Percentiles rank a stretch among this genome's conserved stretches.
Evolutionary conservation across 2,797 vertebrate genomes (phyloP).

Genomic region (Darevskia nairensis): DNA sequence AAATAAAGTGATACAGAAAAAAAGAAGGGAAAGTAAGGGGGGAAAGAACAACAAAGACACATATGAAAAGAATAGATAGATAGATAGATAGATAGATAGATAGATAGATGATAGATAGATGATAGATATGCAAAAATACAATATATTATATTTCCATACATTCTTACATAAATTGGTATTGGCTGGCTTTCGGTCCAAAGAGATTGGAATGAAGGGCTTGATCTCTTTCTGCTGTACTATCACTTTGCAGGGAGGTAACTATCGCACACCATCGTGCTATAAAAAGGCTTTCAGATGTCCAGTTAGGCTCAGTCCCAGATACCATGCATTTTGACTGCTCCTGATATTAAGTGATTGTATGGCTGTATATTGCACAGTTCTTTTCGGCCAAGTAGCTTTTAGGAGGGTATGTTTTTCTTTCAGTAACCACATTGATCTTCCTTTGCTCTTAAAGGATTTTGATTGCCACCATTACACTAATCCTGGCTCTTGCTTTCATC

Average conservation of each 20-base stretch:
- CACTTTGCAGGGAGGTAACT: too few species aligned
- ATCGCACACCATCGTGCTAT: background rate
- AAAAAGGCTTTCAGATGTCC: background rate
- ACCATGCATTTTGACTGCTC: background rate
- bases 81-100: too few species aligned
- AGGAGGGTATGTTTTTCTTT: background rate
- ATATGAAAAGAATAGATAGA: too few species aligned
- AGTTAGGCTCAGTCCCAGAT: background rate
- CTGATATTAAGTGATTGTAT: background rate
- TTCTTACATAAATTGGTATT: too few species aligned
- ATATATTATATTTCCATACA: too few species aligned
- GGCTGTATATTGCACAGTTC: background rate
- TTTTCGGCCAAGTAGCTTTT: background rate
- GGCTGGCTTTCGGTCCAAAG: background rate
- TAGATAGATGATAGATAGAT: too few species aligned
- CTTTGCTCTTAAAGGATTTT: slow-evolving; percentile 79
- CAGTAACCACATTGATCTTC: background rate
- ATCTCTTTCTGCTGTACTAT: background rate
- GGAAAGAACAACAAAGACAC: too few species aligned
- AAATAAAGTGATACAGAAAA: too few species aligned
- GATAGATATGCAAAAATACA: too few species aligned
- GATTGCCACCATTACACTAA: slow-evolving; percentile 82
- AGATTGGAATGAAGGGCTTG: background rate
- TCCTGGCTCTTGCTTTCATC: slow-evolving; percentile 89
- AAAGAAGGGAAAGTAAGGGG: too few species aligned